phyloP scores from a whole-genome alignment of 1,140 invertebrate genomes.

The Centruroides sculpturatus region DNA sequence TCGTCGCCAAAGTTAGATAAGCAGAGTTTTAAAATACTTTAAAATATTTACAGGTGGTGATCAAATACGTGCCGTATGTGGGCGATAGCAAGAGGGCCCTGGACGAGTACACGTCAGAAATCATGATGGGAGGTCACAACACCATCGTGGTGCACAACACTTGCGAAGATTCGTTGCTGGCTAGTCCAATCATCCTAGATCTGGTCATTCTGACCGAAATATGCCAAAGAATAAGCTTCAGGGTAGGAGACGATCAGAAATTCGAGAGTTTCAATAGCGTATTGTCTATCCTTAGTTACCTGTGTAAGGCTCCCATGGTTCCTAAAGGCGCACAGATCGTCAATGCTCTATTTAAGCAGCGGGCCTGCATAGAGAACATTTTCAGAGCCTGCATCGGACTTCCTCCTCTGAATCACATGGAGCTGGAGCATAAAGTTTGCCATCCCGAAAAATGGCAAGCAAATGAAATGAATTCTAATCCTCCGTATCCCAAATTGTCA shows the following conservation, averaged over 20 bases:
- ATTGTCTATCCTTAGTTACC: conserved; percentile 69
- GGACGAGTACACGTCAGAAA: conserved; percentile 93
- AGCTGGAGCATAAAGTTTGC: conserved; percentile 39
- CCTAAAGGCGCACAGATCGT: conserved; percentile 56
- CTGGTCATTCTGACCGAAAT: conserved; percentile 76
- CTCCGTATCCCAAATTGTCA: no score
- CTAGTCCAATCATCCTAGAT: conserved; percentile 83
- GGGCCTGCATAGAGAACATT: conserved; percentile 75
- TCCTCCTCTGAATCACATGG: conserved; percentile 62
- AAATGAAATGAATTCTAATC: neutral
- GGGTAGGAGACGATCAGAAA: conserved; percentile 20
- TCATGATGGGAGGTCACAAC: conserved; percentile 85
- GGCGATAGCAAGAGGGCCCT: conserved; percentile 91
- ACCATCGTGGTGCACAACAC: conserved; percentile 92
- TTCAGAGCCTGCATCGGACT: conserved; percentile 70
- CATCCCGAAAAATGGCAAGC: conserved; percentile 12
- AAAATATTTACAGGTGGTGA: conserved; percentile 46
- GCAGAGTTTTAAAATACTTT: no score
- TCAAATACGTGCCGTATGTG: conserved; percentile 94
- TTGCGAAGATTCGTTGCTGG: conserved; percentile 90
- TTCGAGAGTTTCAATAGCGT: conserved; percentile 57
- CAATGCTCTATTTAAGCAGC: conserved; percentile 79
- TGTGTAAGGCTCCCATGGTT: conserved; percentile 61
- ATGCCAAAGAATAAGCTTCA: conserved; percentile 62
- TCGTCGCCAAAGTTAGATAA: no score